Evolutionary conservation across 2,888 invertebrate genomes (phyloP).

Genomic region (Molanna angustata): DNA sequence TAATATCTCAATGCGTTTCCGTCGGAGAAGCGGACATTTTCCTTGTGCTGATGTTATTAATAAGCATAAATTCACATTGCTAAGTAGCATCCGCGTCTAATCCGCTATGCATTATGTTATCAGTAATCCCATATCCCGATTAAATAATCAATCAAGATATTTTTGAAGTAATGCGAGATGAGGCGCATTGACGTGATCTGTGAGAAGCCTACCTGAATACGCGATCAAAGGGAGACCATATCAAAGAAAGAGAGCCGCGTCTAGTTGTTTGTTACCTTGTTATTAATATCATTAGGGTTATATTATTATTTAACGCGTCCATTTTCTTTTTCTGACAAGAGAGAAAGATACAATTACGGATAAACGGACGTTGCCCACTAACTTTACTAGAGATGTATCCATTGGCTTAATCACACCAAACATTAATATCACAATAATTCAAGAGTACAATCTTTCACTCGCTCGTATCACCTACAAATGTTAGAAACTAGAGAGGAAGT

Average conservation of each 20-base stretch:
- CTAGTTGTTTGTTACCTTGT: constrained; percentile 11
- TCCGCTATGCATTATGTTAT: constrained; percentile 11
- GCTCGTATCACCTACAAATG: too few species aligned
- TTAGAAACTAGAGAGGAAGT: too few species aligned
- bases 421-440: constrained; percentile 14
- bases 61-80: too few species aligned
- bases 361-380: too few species aligned
- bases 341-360: too few species aligned
- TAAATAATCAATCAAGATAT: constrained; percentile 18
- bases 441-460: too few species aligned
- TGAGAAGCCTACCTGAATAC: constrained; percentile 17
- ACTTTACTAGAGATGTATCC: neutral
- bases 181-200: constrained; percentile 10
- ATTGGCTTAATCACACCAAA: constrained; percentile 10
- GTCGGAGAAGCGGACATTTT: too few species aligned
- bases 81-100: constrained; percentile 10
- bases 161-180: constrained; percentile 6
- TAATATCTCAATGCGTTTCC: too few species aligned
- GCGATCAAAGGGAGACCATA: constrained; percentile 11
- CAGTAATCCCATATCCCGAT: constrained; percentile 11
- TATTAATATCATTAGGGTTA: constrained; percentile 23
- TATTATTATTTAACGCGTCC: constrained; percentile 11
- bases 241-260: constrained; percentile 3
- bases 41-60: too few species aligned
- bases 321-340: constrained; percentile 9